Conservation (phyloP, 2,888 invertebrate genomes). For the Dendrolimus houi region DNA sequence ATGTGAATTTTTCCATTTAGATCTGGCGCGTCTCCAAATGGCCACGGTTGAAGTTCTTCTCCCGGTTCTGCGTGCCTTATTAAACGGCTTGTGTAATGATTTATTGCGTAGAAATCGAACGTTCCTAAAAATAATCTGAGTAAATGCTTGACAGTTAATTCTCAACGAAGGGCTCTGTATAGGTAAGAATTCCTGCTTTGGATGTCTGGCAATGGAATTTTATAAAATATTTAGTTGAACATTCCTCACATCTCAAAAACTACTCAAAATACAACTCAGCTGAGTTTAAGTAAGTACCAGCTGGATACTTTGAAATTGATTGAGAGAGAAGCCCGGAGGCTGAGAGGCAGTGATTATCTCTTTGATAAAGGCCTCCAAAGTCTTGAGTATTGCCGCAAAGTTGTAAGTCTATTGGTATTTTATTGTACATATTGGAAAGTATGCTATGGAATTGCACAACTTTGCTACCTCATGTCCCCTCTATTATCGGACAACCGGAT, state of each 20-base stretch:
- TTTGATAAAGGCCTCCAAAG: no score
- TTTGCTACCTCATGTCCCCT: no score
- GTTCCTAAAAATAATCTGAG: constrained; percentile 32
- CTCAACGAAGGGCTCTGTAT: background rate
- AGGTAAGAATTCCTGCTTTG: no score
- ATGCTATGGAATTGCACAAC: no score
- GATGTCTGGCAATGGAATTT: no score
- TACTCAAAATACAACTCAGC: background rate
- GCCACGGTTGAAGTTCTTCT: constrained; percentile 18
- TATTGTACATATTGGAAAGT: no score
- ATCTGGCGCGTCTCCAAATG: constrained; percentile 13
- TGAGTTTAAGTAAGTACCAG: background rate
- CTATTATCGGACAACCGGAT: no score
- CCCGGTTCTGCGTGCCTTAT: constrained; percentile 24
- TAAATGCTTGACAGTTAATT: background rate
- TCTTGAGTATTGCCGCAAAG: no score
- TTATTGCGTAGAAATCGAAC: constrained; percentile 78
- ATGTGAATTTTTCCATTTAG: constrained; percentile 7
- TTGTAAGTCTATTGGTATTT: no score
- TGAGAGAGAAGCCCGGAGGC: no score
- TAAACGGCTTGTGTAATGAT: constrained; percentile 73
- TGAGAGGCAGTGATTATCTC: no score
- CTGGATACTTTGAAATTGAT: no score
- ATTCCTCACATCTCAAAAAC: background rate
- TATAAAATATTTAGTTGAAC: background rate